These are phyloP conservation scores for Corythornis vintsioides DNA, from an alignment of 2,113 vertebrate species.

Conservation along the genomic window DNA sequence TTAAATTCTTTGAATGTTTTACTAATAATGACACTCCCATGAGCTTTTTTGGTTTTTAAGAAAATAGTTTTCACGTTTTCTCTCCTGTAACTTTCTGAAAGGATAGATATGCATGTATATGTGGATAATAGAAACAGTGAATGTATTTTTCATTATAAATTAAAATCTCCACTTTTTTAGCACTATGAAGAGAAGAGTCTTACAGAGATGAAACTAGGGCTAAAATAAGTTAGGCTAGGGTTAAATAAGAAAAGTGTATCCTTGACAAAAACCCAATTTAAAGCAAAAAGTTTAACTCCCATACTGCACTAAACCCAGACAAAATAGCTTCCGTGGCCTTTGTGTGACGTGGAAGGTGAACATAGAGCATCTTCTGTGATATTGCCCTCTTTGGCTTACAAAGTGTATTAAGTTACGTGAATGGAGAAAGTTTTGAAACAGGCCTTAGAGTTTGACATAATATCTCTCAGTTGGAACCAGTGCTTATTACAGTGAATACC, in stretches of 20 bases:
- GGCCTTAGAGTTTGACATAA: slow-evolving; percentile 72
- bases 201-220: background rate
- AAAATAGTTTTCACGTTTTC: background rate
- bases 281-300: slow-evolving; percentile 62
- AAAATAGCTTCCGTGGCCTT: slow-evolving; percentile 58
- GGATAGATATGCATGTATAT: background rate
- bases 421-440: slow-evolving; percentile 70
- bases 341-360: slow-evolving; percentile 59
- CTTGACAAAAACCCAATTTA: slow-evolving; percentile 56
- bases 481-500: slow-evolving; percentile 69
- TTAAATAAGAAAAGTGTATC: slow-evolving; percentile 52
- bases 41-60: background rate
- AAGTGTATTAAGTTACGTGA: slow-evolving; percentile 68
- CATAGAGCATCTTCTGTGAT: slow-evolving; percentile 65
- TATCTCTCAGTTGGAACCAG: slow-evolving; percentile 70
- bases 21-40: background rate
- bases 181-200: background rate
- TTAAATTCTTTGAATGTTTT: slow-evolving; percentile 25
- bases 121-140: background rate
- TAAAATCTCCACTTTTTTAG: background rate
- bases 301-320: slow-evolving; percentile 21
- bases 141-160: background rate
- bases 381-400: slow-evolving; percentile 63
- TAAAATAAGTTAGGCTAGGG: slow-evolving; percentile 20
- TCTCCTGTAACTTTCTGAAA: background rate